These are phyloP conservation scores for Acipenser transmontanus DNA, from an alignment of 2,797 vertebrate species.

Conservation along the genomic window DNA sequence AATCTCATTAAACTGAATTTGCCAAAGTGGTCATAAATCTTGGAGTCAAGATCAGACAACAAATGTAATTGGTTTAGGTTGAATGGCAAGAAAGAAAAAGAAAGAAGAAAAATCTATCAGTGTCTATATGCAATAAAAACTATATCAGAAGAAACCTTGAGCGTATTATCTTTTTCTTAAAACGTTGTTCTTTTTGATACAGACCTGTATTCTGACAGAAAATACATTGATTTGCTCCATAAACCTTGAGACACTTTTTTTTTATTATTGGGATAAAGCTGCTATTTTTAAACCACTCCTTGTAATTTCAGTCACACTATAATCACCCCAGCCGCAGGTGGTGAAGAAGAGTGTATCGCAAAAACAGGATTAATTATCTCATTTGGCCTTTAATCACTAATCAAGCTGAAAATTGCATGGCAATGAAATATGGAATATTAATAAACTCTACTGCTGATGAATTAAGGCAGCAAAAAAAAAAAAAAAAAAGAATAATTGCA, in stretches of 20 bases:
- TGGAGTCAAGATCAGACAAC: neutral
- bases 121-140: neutral
- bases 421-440: slow-evolving; percentile 57
- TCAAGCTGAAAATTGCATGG: slow-evolving; percentile 63
- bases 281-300: slow-evolving; percentile 39
- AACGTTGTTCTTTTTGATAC: no score
- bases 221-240: no score
- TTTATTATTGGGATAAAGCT: slow-evolving; percentile 17
- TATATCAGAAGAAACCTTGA: neutral
- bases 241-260: slow-evolving; percentile 6
- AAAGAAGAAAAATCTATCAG: neutral
- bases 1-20: no score
- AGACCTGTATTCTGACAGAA: no score
- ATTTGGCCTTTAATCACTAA: slow-evolving; percentile 71
- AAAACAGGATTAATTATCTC: slow-evolving; percentile 59
- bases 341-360: slow-evolving; percentile 56
- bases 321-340: slow-evolving; percentile 64
- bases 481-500: slow-evolving; percentile 38
- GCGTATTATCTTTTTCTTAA: slow-evolving; percentile 6
- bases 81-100: neutral
- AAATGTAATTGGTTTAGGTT: neutral
- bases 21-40: neutral
- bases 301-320: slow-evolving; percentile 45
- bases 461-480: slow-evolving; percentile 37
- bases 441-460: slow-evolving; percentile 33